Base-by-base conservation (phyloP, 2,888 invertebrate genomes). In the Melitaea athalia region DNA sequence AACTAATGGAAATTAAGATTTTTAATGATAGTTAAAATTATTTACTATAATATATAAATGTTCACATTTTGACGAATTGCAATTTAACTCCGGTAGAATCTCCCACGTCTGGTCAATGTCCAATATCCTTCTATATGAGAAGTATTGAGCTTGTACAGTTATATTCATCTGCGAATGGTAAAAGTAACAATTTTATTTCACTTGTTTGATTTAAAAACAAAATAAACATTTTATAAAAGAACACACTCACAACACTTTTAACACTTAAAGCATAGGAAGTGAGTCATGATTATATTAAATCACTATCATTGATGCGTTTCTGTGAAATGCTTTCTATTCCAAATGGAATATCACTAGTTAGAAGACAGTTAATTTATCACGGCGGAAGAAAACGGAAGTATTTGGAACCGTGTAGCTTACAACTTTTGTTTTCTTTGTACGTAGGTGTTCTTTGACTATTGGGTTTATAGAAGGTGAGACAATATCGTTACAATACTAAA, bases 341-440 rank as follows among this genome's bases (percentile, higher is more conserved):
- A 12, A 31, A 14, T 55, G n/a, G n/a, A 33, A 33, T n/a, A n/a
- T 55, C 52, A 52, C 33, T 31, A 55, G 53, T 55, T 55, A 3
- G 0, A n/a, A 55, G 33, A 55, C 31, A 11, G 24, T 31, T 55
- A 55, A 55, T 55, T 55, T 33, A 55, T 55, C 53, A 55, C 53
- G 6, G 5, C n/a, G 52, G 31, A 55, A 55, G 53, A 12, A 55
- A 55, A 55, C 14, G 33, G 53, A 33, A 31, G 31, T 33, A 8
- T 33, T 52, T 24, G 53, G 31, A 55, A 33, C 14, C 53, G n/a
- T 52, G 10, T 53, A 24, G 24, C 3, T 24, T 24, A 11, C 31
- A 31, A 33, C 11, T 55, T 33, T 55, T 55, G 53, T 55, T 53
- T 53, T 31, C 31, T 55, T 55, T 55, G 31, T 55, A 33, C 5